Evolutionary conservation across 2,797 vertebrate genomes (phyloP), one percentile per base, ranked within the genome.

Genomic region (Eidolon dupreanum): DNA sequence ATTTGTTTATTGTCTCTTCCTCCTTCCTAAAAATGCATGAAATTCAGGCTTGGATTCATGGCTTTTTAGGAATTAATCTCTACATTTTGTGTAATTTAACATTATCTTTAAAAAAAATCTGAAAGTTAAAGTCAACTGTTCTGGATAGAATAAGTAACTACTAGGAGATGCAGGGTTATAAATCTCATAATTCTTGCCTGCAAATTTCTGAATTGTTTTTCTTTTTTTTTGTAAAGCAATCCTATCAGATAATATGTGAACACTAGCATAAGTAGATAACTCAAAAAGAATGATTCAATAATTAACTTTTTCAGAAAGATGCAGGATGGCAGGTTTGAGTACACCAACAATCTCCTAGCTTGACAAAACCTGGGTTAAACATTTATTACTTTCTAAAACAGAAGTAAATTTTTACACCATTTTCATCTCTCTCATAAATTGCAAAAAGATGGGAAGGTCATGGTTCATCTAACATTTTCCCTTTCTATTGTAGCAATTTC

Each of bases 401-500:
- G 55, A 77, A 81, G 55, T 83, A 46, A 78, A 13, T 85, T 90
- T 88, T 92, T 65, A 81, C 10, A 85, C 20, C 3, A 70, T 93
- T 96, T 93, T 93, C 71, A 94, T 61, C 61, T 97, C 7, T 89
- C 28, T 90, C 41, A 87, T 74, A 95, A 96, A 94, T 90, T 90
- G 66, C 31, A 93, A 93, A 81, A 94, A 74, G 38, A 82, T 94
- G 74, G 57, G 46, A 95, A 36, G n/a, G 85, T 95, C 85, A 90
- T 90, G 88, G 61, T 95, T 95, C 77, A 90, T 70, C 65, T 74
- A 78, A 94, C 46, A 68, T 49, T 91, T 94, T 96, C 55, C 33
- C 78, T 94, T 97, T 75, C 19, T 9, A 73, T 96, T 90, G 85
- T 22, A 85, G 51, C 65, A 94, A 97, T 97, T 97, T 97, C 78